A percentile compares a stretch with the other conserved stretches of the same genome.
These are phyloP conservation scores for Acholoe squamosa DNA, from an alignment of 2,888 invertebrate species.

Conservation along the genomic window DNA sequence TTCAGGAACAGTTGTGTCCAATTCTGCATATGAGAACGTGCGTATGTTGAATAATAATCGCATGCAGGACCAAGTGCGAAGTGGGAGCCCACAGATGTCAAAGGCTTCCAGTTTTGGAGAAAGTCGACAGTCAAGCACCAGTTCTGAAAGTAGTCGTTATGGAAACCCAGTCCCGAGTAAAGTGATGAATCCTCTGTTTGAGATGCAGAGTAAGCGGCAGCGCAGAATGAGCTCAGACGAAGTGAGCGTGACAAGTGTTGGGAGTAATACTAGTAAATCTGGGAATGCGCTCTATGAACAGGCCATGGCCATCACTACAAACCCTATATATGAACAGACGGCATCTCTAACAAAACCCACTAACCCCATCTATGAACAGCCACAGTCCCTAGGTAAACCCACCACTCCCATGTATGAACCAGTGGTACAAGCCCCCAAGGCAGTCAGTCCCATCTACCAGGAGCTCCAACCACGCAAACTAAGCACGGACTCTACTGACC, in stretches of 20 bases:
- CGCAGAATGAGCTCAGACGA: slow-evolving; percentile 53
- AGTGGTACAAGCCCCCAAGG: background rate
- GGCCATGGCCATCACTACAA: background rate
- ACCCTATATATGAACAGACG: slow-evolving; percentile 46
- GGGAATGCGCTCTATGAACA: slow-evolving; percentile 25
- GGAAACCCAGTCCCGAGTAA: slow-evolving; percentile 45
- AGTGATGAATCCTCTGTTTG: slow-evolving; percentile 51
- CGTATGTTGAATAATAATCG: slow-evolving; percentile 46
- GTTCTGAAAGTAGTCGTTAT: slow-evolving; percentile 51
- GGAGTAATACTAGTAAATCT: background rate
- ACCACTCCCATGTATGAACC: background rate
- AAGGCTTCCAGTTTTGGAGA: slow-evolving; percentile 31
- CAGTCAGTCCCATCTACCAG: slow-evolving; percentile 34
- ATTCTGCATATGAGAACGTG: slow-evolving; percentile 40
- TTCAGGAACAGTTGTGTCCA: background rate
- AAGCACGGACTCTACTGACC: slow-evolving; percentile 28
- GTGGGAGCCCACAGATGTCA: slow-evolving; percentile 52
- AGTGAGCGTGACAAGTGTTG: slow-evolving; percentile 43
- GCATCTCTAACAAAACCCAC: background rate
- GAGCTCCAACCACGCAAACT: slow-evolving; percentile 34
- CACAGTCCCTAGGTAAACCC: background rate
- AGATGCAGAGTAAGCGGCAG: slow-evolving; percentile 56
- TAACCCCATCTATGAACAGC: slow-evolving; percentile 39
- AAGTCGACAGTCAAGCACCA: slow-evolving; percentile 51
- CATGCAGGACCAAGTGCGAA: background rate